phyloP scores from a whole-genome alignment of 2,113 vertebrate genomes.

The Ammospiza nelsoni region DNA sequence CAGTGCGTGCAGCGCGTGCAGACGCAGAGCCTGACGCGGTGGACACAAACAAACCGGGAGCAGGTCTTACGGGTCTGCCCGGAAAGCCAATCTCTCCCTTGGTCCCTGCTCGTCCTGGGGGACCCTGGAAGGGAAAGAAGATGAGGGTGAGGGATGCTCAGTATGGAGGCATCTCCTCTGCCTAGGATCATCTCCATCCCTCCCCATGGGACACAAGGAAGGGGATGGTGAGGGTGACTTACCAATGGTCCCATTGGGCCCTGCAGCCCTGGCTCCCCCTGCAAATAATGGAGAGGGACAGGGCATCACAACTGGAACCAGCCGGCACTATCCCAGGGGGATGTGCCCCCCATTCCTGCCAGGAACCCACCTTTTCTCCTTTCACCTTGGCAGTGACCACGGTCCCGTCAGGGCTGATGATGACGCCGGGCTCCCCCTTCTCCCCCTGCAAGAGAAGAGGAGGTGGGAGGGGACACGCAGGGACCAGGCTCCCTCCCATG shows the following conservation, averaged over 20 bases:
- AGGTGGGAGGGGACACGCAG: not conserved
- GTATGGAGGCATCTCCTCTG: accelerated
- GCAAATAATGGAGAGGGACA: not conserved
- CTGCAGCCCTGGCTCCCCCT: conserved; percentile 55
- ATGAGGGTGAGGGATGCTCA: not conserved
- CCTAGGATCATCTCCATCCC: not conserved
- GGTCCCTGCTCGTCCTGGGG: conserved; percentile 76
- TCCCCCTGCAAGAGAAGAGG: conserved; percentile 70
- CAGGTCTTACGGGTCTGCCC: conserved; percentile 87
- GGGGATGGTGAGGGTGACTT: not conserved
- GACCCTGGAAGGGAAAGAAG: conserved; percentile 75
- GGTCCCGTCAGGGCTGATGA: conserved; percentile 62
- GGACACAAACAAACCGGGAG: not conserved
- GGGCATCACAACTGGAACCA: not conserved
- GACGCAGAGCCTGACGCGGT: accelerated
- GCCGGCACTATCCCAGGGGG: accelerated
- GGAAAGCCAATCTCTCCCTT: conserved; percentile 97
- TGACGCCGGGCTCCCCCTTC: conserved; percentile 76
- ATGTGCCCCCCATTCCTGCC: accelerated
- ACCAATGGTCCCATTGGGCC: conserved; percentile 44
- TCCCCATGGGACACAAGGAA: accelerated
- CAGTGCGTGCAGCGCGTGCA: accelerated
- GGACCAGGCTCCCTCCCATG: not conserved
- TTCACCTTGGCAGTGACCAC: not conserved
- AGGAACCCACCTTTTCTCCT: conserved; percentile 74